Base-by-base conservation (phyloP, 2,888 invertebrate species). In the Sceliomorpha sp. region DNA sequence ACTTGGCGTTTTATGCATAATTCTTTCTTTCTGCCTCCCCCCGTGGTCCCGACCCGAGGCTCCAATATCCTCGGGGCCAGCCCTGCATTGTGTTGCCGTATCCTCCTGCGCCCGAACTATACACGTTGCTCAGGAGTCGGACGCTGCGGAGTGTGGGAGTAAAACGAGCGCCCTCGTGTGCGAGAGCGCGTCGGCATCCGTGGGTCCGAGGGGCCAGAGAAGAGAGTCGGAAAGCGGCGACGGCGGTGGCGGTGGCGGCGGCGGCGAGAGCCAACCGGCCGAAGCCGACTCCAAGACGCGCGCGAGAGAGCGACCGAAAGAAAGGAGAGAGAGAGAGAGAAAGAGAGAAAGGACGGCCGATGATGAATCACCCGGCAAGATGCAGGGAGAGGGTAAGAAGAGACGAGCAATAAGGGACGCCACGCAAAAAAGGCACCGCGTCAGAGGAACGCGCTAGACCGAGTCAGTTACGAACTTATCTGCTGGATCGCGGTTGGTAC, bases 391-490 rank as follows among this genome's bases (percentile, higher is more conserved):
- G 71, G 47, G 64, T 70, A 69, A 70, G 73, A 73, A 67, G 70
- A 70, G 69, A 72, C 70, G 60, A 74, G 79, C 75, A 79, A 77
- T 77, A 78, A 73, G 67, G 70, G 72, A 73, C 69, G 69, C 67
- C 70, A 78, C 73, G 75, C 75, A 79, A 80, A 81, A 80, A 79
- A 73, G 75, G 68, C 53, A 74, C 59, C 68, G 72, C 72, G 75
- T 72, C 72, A 70, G 72, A 70, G 78, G 79, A 82, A 80, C 81
- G 85, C 85, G 86, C 80, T 87, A 85, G 84, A 86, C 78, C 85
- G 84, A 83, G 81, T 83, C 85, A 80, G 83, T 84, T 79, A 81
- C 84, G 80, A 82, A 85, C 86, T 87, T 86, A 87, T 86, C 85
- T 81, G 67, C 5, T 51, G 68, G 68, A 70, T 73, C 70, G 70